Evolutionary conservation across 2,797 vertebrate genomes (phyloP).

Genomic region (Gymnoscopelus microlampas): DNA sequence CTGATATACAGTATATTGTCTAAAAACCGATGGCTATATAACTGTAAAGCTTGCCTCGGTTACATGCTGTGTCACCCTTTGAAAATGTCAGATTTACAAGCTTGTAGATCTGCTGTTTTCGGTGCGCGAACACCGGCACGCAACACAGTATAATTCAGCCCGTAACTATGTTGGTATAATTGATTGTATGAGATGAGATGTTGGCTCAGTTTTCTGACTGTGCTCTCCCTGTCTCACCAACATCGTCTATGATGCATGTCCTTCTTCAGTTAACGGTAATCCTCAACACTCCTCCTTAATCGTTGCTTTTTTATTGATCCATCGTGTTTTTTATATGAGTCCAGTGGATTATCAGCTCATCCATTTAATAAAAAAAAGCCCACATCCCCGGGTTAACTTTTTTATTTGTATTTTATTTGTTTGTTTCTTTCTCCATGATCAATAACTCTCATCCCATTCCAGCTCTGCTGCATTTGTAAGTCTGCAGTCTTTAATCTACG

Average conservation of each 20-base stretch:
- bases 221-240: slow-evolving; percentile 71
- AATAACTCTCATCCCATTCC: slow-evolving; percentile 51
- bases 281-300: slow-evolving; percentile 65
- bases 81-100: too few species aligned
- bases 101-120: too few species aligned
- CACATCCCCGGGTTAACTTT: slow-evolving; percentile 44
- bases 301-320: slow-evolving; percentile 40
- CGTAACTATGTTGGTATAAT: neutral
- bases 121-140: neutral
- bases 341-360: slow-evolving; percentile 54
- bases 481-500: slow-evolving; percentile 17
- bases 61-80: too few species aligned
- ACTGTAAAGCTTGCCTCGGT: too few species aligned
- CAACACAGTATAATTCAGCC: neutral
- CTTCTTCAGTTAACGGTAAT: slow-evolving; percentile 86
- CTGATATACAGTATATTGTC: too few species aligned
- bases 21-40: too few species aligned
- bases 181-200: neutral
- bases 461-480: slow-evolving; percentile 39
- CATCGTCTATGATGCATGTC: slow-evolving; percentile 78
- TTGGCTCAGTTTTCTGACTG: slow-evolving; percentile 47
- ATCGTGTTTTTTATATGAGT: slow-evolving; percentile 51
- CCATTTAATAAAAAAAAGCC: slow-evolving; percentile 36
- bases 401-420: slow-evolving; percentile 41
- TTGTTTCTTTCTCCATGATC: slow-evolving; percentile 20